These are phyloP conservation scores for Eclectus roratus DNA, from an alignment of 2,113 vertebrate genomes.

Conservation along the genomic window DNA sequence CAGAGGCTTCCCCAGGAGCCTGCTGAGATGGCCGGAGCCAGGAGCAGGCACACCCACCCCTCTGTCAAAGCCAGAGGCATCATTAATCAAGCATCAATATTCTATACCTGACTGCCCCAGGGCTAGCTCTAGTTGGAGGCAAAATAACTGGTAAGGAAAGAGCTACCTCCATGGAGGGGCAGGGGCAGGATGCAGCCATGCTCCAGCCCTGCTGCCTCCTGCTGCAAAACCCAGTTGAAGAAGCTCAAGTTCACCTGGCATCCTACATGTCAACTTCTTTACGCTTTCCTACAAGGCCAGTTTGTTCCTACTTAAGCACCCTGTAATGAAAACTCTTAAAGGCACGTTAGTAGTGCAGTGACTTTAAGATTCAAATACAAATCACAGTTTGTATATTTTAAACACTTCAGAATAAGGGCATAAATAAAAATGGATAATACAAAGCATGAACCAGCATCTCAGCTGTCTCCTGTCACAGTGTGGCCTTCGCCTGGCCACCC, in stretches of 20 bases:
- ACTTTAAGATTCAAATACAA: neutral
- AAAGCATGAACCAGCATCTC: neutral
- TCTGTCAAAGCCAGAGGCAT: neutral
- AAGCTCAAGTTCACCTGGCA: neutral
- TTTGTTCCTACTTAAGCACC: conserved; percentile 17
- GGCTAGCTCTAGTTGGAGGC: neutral
- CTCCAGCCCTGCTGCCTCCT: neutral
- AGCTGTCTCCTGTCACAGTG: neutral
- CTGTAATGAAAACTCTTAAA: neutral
- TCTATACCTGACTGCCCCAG: neutral
- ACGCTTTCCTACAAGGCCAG: neutral
- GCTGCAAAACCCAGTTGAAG: neutral
- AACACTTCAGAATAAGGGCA: neutral
- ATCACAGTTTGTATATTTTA: conserved; percentile 17
- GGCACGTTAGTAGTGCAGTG: neutral
- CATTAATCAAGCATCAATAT: fast-evolving
- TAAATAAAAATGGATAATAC: neutral
- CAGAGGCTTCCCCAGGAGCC: neutral
- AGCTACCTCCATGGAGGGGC: fast-evolving
- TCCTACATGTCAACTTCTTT: neutral
- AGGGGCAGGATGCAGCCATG: neutral
- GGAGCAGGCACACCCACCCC: neutral
- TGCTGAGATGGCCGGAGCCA: neutral
- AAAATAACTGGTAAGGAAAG: neutral
- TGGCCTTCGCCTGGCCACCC: neutral